phyloP scores from a whole-genome alignment of 2,888 invertebrate genomes.

The Aphelenchoides bicaudatus region DNA sequence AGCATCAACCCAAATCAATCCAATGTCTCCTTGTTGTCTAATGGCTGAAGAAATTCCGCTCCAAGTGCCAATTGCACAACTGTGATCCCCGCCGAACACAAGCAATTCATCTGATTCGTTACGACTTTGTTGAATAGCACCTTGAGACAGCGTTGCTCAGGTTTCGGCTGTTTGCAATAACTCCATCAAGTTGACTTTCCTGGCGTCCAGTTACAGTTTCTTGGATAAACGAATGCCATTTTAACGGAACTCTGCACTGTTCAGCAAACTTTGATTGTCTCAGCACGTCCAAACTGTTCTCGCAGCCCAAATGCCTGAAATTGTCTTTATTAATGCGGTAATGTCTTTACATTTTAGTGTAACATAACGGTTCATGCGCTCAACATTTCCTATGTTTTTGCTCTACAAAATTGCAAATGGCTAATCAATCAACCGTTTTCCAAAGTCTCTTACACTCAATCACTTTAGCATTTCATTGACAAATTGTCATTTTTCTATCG shows the following conservation, averaged over 20 bases:
- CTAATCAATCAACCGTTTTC: too few relatives aligned
- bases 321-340: constrained; percentile 3
- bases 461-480: too few relatives aligned
- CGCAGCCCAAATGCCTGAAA: constrained; percentile 52
- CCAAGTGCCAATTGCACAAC: constrained; percentile 55
- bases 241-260: constrained; percentile 35
- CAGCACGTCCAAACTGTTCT: constrained; percentile 43
- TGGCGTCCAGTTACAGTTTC: constrained; percentile 46
- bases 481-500: too few relatives aligned
- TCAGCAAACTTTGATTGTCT: constrained; percentile 40
- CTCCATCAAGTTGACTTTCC: constrained; percentile 41
- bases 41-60: constrained; percentile 44
- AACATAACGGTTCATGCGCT: not conserved
- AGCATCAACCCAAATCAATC: constrained; percentile 54
- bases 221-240: constrained; percentile 43
- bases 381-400: too few relatives aligned
- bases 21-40: constrained; percentile 45
- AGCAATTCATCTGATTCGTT: constrained; percentile 39
- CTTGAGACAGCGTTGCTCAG: constrained; percentile 2
- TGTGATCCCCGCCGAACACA: constrained; percentile 51
- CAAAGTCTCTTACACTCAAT: too few relatives aligned
- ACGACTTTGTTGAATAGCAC: constrained; percentile 3
- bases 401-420: too few relatives aligned
- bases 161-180: constrained; percentile 21
- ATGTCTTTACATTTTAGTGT: not conserved